phyloP scores from a whole-genome alignment of 2,888 invertebrate genomes.

The Polydrusus tereticollis region DNA sequence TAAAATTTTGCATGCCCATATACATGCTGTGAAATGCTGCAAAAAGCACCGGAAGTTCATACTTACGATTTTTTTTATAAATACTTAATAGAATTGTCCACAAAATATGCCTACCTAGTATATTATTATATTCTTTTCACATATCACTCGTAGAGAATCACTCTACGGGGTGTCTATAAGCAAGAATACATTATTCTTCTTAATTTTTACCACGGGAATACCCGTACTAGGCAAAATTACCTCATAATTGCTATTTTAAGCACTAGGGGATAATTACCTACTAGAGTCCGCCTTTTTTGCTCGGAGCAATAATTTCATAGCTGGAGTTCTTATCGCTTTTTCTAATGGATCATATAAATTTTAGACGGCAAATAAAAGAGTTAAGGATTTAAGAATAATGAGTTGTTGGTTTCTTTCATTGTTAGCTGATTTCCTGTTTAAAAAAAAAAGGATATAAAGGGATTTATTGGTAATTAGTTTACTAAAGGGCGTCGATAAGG shows the following conservation, averaged over 20 bases:
- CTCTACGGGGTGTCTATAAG: constrained; percentile 22
- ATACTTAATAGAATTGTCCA: too few species aligned
- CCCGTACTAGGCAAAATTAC: constrained; percentile 17
- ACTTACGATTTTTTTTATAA: too few species aligned
- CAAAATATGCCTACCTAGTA: too few species aligned
- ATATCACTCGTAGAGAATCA: background rate
- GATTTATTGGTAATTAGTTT: too few species aligned
- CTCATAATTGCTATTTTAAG: constrained; percentile 27
- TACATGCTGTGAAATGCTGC: too few species aligned
- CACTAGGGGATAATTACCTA: constrained; percentile 27
- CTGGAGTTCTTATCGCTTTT: constrained; percentile 29
- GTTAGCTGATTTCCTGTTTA: too few species aligned
- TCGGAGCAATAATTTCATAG: constrained; percentile 28
- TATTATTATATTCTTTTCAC: background rate
- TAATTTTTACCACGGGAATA: constrained; percentile 6
- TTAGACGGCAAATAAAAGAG: background rate
- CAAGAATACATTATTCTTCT: constrained; percentile 20
- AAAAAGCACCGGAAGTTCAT: too few species aligned
- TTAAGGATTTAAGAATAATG: background rate
- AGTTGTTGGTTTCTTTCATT: background rate
- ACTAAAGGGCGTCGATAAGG: too few species aligned
- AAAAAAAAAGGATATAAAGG: too few species aligned
- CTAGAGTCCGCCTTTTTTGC: constrained; percentile 22
- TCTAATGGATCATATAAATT: constrained; percentile 30
- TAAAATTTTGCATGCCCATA: too few species aligned